These are phyloP conservation scores for Melinopterus prodromus DNA, from an alignment of 2,888 invertebrate genomes.

Conservation along the genomic window DNA sequence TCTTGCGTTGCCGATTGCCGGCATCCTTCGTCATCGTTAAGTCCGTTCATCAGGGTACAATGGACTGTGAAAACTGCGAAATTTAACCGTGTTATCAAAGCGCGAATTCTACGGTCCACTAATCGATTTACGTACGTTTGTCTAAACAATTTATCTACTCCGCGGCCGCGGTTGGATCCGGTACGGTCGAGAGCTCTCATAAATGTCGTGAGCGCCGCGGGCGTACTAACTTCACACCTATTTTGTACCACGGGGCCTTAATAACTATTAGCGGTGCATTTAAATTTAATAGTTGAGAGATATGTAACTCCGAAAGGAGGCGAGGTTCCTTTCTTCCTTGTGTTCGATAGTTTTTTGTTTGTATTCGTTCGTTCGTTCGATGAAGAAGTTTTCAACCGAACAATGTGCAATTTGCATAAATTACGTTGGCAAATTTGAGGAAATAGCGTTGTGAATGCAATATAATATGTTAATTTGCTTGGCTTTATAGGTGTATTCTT, in stretches of 20 bases:
- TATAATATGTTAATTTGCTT: not conserved
- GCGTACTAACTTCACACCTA: slow-evolving; percentile 24
- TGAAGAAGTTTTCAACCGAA: not conserved
- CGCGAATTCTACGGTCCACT: not conserved
- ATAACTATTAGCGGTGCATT: slow-evolving; percentile 18
- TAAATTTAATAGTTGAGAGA: slow-evolving; percentile 12
- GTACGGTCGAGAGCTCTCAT: not conserved
- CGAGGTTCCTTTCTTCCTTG: not conserved
- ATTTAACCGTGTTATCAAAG: not conserved
- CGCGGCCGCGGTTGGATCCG: slow-evolving; percentile 16
- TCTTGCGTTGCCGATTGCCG: not conserved
- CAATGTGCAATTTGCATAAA: not conserved
- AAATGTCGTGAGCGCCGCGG: slow-evolving; percentile 19
- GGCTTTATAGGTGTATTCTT: not conserved
- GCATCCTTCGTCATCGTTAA: not conserved
- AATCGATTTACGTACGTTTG: slow-evolving; percentile 22
- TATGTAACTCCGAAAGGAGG: slow-evolving; percentile 9
- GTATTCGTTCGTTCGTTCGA: not conserved
- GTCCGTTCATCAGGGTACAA: not conserved
- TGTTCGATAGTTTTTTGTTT: not conserved
- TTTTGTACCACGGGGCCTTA: slow-evolving; percentile 17
- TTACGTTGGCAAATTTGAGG: not conserved
- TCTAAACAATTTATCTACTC: slow-evolving; percentile 24
- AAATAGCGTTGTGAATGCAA: not conserved
- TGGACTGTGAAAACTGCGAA: not conserved